phyloP scores from a whole-genome alignment of 2,113 vertebrate genomes.

The Ahaetulla prasina region DNA sequence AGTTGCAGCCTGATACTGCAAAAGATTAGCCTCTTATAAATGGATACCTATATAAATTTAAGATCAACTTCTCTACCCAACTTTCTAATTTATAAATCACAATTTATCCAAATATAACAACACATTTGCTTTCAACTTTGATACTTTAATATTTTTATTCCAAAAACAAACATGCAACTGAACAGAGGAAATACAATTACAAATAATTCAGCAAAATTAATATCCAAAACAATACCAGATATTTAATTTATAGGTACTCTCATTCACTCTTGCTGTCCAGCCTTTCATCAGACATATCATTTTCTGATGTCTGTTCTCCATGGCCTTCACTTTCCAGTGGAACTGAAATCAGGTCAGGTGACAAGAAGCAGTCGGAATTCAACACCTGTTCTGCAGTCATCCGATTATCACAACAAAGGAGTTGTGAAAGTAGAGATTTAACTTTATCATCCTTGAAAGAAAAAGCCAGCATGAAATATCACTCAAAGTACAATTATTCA shows the following conservation, averaged over 20 bases:
- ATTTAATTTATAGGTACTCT: background rate
- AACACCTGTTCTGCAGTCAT: constrained; percentile 67
- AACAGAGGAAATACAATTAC: background rate
- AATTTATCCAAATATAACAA: background rate
- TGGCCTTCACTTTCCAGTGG: constrained; percentile 28
- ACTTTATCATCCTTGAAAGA: constrained; percentile 64
- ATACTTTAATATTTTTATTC: background rate
- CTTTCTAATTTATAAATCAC: background rate
- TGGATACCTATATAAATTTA: background rate
- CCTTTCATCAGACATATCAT: background rate
- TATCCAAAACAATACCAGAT: background rate
- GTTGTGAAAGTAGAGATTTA: constrained; percentile 62
- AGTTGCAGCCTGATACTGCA: constrained; percentile 25
- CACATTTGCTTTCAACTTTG: background rate
- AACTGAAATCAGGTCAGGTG: constrained; percentile 22
- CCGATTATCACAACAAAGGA: constrained; percentile 61
- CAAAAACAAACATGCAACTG: background rate
- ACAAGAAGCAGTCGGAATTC: constrained; percentile 62
- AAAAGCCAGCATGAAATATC: background rate
- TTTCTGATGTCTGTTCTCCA: constrained; percentile 26
- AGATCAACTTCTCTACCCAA: background rate
- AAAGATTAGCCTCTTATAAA: background rate
- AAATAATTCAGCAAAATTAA: constrained; percentile 3
- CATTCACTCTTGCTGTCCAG: constrained; percentile 5
- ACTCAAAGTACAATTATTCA: background rate